phyloP scores from a whole-genome alignment of 2,888 invertebrate genomes.

The Oxytorus armatus region DNA sequence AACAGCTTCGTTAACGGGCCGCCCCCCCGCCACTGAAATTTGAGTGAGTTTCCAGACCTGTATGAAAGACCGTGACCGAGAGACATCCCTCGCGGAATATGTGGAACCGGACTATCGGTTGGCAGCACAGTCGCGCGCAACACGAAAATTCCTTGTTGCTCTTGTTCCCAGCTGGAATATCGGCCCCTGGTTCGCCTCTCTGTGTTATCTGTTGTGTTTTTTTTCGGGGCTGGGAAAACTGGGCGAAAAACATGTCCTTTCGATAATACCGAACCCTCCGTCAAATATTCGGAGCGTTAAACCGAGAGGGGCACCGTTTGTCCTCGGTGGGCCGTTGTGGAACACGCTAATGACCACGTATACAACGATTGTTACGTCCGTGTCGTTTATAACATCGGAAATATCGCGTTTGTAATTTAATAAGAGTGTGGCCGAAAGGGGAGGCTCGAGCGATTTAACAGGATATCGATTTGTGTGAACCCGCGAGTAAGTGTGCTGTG shows the following conservation, averaged over 20 bases:
- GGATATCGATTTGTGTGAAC: constrained; percentile 82
- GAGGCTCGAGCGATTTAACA: constrained; percentile 81
- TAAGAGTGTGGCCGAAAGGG: constrained; percentile 69
- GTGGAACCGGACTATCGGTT: constrained; percentile 36
- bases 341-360: too few species aligned
- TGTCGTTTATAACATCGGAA: too few species aligned
- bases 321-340: too few species aligned
- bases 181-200: constrained; percentile 73
- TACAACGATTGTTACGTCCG: too few species aligned
- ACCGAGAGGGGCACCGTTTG: too few species aligned
- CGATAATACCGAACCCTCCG: constrained; percentile 65
- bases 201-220: constrained; percentile 82
- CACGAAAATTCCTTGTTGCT: constrained; percentile 76
- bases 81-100: constrained; percentile 23
- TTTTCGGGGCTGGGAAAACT: constrained; percentile 73
- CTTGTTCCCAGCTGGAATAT: constrained; percentile 79
- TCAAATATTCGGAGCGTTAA: constrained; percentile 24
- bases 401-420: constrained; percentile 75
- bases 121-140: constrained; percentile 70
- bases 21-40: too few species aligned
- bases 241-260: constrained; percentile 76
- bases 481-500: constrained; percentile 72
- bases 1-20: too few species aligned
- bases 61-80: too few species aligned
- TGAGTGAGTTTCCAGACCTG: too few species aligned